Evolutionary conservation across 2,888 invertebrate genomes (phyloP), one percentile per base, ranked within the genome.

Genomic region (Nephrotoma appendiculata): DNA sequence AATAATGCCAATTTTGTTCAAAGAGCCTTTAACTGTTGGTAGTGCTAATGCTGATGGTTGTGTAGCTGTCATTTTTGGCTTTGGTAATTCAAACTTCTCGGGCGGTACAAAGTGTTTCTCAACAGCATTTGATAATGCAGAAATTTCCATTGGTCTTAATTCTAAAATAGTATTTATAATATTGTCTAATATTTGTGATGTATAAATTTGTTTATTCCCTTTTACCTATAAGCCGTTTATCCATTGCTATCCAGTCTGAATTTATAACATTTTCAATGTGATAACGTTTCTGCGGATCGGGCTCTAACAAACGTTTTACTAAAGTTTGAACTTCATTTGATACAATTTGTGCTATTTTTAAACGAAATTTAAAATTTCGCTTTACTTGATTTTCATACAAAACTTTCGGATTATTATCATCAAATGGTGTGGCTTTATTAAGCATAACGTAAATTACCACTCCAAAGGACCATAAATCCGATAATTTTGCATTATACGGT

Each of bases 391-490:
- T 92, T 88, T 89, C 43, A 87, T 86, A 85, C 6, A 88, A 45
- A 41, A 52, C 11, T 87, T 87, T 87, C 0, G 85, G 88, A 90
- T 94, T 89, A 95, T 95, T 4, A 96, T 96, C 96, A 89, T 96
- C 96, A 90, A 96, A 97, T 0, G 97, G 97, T 93, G 96, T 94
- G 0, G 95, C 95, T 90, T 96, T 96, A 90, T 96, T 96, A 2
- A 96, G 91, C 95, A 97, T 95, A 48, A 97, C 96, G 90, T 95
- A 97, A 5, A 97, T 92, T 86, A 97, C 95, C 7, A 96, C 93
- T 1, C 95, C 97, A 86, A 96, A 90, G 1, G 96, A 96, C 97
- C 97, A 97, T 89, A 96, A 93, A 90, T 97, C 97, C 0, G 95
- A 93, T 86, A 93, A 89, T 91, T 95, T 95, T 0, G 96, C 95